Conservation (phyloP, 2,797 vertebrate species). For the Coluber constrictor region DNA sequence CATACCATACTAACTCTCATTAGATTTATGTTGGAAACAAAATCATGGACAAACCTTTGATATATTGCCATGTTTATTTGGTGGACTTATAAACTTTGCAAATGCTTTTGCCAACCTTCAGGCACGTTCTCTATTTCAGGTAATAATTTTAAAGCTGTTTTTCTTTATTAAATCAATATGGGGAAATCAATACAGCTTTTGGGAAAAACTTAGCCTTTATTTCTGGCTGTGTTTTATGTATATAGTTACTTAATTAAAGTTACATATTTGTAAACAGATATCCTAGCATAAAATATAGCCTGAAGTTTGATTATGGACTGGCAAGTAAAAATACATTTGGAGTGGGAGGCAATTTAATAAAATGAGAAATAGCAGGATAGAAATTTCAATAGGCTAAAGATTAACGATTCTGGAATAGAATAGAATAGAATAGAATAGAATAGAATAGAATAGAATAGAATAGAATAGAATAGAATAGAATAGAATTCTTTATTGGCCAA, state of each 20-base stretch:
- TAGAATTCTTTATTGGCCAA: no score
- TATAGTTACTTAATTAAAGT: neutral
- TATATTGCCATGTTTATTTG: conserved; percentile 53
- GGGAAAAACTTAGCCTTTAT: neutral
- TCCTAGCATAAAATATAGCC: neutral
- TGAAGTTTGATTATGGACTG: neutral
- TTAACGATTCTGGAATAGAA: neutral
- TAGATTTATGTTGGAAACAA: conserved; percentile 42
- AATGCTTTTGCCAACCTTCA: neutral
- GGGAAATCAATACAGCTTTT: neutral
- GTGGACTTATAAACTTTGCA: conserved; percentile 23
- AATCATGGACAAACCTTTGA: conserved; percentile 43
- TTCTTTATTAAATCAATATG: neutral
- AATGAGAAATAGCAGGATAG: neutral
- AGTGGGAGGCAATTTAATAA: neutral
- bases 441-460: no score
- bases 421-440: no score
- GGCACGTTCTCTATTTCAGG: neutral
- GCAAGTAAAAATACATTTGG: neutral
- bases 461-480: no score
- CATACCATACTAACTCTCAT: neutral
- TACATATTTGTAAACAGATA: neutral
- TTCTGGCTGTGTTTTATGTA: neutral
- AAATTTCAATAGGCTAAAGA: neutral
- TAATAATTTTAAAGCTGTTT: neutral